phyloP scores from a whole-genome alignment of 2,797 vertebrate genomes.

The Phataginus tricuspis region DNA sequence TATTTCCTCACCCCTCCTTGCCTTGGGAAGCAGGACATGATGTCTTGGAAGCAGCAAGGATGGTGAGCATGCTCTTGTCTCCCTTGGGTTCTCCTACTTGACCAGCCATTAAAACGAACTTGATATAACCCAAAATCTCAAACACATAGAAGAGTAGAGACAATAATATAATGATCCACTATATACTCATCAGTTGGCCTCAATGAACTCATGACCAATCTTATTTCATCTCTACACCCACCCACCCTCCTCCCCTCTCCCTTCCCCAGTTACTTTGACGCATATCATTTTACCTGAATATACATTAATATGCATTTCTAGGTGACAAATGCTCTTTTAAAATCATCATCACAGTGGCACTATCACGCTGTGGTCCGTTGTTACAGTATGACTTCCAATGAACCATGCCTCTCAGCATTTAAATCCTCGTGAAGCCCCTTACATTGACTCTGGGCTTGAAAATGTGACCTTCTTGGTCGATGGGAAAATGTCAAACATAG shows the following conservation, averaged over 20 bases:
- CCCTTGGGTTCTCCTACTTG: neutral
- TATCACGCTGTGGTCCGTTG: neutral
- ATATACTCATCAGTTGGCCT: neutral
- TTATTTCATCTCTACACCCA: neutral
- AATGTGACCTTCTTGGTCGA: neutral
- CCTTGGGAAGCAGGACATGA: neutral
- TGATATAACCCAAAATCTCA: neutral
- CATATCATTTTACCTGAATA: neutral
- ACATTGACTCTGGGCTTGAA: neutral
- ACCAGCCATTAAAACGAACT: neutral
- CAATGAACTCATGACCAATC: neutral
- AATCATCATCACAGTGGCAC: neutral
- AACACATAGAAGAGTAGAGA: neutral
- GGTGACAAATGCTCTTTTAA: neutral
- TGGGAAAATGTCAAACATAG: neutral
- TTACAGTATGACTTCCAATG: neutral
- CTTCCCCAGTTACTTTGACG: neutral
- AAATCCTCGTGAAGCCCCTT: neutral
- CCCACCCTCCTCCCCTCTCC: neutral
- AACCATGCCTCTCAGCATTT: neutral
- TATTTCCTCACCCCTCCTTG: neutral
- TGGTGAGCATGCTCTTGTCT: neutral
- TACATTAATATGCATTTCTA: constrained; percentile 10
- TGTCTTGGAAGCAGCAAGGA: neutral
- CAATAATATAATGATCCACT: neutral